phyloP scores from a whole-genome alignment of 37 sponge, comb jelly and placozoan species.

The Spongia lamella region DNA sequence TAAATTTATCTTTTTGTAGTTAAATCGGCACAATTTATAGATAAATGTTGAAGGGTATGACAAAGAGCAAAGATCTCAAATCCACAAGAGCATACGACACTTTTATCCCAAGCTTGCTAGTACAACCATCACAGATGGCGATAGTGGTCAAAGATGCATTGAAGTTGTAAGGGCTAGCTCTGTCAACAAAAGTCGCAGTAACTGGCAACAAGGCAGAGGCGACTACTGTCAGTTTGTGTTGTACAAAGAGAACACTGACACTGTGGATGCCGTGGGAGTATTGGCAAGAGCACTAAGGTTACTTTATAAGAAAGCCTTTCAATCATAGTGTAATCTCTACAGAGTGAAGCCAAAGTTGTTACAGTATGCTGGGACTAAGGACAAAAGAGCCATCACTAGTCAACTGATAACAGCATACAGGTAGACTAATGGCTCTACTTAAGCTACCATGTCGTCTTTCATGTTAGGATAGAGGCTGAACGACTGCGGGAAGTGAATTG shows the following conservation, averaged over 20 bases:
- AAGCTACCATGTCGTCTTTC: no score
- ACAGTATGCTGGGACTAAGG: conserved; percentile 88
- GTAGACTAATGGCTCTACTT: conserved; percentile 16
- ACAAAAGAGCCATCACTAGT: conserved; percentile 86
- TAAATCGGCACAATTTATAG: no score
- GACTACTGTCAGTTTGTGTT: conserved; percentile 79
- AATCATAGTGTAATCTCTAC: background rate
- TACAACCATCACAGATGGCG: conserved; percentile 38
- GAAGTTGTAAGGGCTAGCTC: conserved; percentile 17
- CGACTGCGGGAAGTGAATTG: conserved; percentile 64
- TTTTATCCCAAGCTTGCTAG: conserved; percentile 64
- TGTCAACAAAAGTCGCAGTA: background rate
- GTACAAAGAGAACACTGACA: conserved; percentile 91
- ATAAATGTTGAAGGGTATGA: background rate
- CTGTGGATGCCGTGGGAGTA: conserved; percentile 71
- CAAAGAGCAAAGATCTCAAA: conserved; percentile 52
- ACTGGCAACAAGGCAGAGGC: conserved; percentile 62
- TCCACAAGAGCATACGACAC: conserved; percentile 58
- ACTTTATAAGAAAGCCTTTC: background rate
- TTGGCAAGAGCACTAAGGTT: conserved; percentile 53
- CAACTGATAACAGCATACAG: conserved; percentile 78
- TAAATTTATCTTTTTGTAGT: no score
- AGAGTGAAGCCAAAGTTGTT: conserved; percentile 65
- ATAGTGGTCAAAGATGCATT: conserved; percentile 28
- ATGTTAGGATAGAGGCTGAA: conserved; percentile 48